Evolutionary conservation across 2,113 vertebrate genomes (phyloP).

Genomic region (Microcebus griseorufus): DNA sequence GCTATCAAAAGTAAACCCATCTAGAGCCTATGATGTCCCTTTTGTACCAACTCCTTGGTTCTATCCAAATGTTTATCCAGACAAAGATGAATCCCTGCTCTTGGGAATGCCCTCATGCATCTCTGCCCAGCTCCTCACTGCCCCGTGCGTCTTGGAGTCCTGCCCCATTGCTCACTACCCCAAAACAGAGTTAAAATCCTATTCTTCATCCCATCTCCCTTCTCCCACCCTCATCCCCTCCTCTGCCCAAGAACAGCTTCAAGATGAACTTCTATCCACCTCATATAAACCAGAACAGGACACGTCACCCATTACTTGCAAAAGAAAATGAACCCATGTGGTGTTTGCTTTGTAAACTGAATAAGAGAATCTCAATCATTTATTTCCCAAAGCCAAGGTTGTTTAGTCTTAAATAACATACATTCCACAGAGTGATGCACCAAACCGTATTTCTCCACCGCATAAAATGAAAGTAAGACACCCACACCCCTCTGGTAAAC

Average conservation of each 20-base stretch:
- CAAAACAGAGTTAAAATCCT: neutral
- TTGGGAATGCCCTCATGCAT: neutral
- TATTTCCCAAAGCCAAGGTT: neutral
- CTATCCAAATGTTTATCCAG: neutral
- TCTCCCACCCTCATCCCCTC: too few species aligned
- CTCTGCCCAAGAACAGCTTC: neutral
- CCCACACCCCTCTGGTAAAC: neutral
- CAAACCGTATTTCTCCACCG: neutral
- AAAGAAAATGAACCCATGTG: neutral
- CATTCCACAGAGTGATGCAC: neutral
- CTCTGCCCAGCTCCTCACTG: too few species aligned
- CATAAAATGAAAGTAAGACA: neutral
- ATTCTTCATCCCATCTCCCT: fast-evolving
- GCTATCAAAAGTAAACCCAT: too few species aligned
- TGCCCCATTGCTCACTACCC: too few species aligned
- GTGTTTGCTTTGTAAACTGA: neutral
- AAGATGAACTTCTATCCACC: neutral
- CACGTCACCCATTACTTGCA: neutral
- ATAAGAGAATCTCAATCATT: neutral
- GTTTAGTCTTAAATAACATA: neutral
- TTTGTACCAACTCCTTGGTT: neutral
- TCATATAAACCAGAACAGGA: neutral
- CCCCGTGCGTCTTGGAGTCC: too few species aligned
- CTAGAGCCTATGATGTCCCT: fast-evolving
- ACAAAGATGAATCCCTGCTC: neutral